Percentiles rank a stretch among this genome's conserved stretches.
Conservation (phyloP, 2,797 vertebrate genomes). For the Arctocebus calabarensis region DNA sequence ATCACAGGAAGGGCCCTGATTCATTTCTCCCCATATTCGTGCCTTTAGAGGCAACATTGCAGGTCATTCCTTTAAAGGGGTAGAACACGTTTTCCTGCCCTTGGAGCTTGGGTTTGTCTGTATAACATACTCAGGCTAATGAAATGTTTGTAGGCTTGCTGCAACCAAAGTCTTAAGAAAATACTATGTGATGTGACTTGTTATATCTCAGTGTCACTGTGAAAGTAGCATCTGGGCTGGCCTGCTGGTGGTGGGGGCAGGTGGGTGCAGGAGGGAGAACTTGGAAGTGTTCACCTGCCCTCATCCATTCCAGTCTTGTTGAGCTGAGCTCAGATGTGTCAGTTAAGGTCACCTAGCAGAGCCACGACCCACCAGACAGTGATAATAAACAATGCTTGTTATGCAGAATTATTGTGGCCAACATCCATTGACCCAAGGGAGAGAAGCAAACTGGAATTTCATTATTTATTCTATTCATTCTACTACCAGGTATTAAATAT, state of each 20-base stretch:
- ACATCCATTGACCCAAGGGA: neutral
- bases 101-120: neutral
- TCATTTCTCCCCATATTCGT: rapidly evolving
- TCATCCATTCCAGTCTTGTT: rapidly evolving
- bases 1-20: rapidly evolving
- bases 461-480: neutral
- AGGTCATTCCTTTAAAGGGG: neutral
- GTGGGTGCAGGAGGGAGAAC: too few species aligned
- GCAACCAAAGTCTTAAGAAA: neutral
- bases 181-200: neutral
- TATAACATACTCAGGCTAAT: neutral
- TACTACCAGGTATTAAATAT: too few species aligned
- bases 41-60: too few species aligned
- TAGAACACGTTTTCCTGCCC: neutral
- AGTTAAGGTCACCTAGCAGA: too few species aligned
- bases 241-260: neutral
- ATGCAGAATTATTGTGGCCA: rapidly evolving
- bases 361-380: rapidly evolving
- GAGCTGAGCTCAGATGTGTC: too few species aligned
- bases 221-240: neutral
- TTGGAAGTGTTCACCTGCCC: rapidly evolving
- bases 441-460: neutral
- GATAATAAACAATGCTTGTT: neutral
- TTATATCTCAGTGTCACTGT: rapidly evolving
- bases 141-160: neutral